phyloP scores from a whole-genome alignment of 2,888 invertebrate species.

The Epiblema foenella region DNA sequence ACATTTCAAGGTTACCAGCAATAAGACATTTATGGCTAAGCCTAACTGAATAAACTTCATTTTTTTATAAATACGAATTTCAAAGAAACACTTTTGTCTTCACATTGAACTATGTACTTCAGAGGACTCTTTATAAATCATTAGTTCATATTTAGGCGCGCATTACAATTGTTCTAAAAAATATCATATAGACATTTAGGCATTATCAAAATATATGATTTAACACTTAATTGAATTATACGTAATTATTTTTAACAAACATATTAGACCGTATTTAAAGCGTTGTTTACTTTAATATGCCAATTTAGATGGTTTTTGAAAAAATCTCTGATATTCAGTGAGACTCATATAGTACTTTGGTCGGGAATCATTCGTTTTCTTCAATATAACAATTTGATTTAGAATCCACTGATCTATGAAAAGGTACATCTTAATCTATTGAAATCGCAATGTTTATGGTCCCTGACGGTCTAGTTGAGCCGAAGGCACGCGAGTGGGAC shows the following conservation, averaged over 20 bases:
- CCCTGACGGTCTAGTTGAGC: constrained; percentile 8
- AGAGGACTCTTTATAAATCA: background rate
- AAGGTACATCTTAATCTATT: background rate
- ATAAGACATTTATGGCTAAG: background rate
- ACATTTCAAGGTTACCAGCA: constrained; percentile 22
- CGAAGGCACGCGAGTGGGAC: constrained; percentile 26
- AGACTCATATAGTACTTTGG: background rate
- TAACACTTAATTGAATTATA: too few species aligned
- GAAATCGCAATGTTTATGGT: constrained; percentile 17
- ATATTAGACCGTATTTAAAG: too few species aligned
- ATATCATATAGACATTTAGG: too few species aligned
- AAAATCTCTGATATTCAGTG: too few species aligned
- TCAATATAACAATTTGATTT: background rate
- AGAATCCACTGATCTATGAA: background rate
- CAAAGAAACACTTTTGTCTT: background rate
- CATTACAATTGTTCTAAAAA: too few species aligned
- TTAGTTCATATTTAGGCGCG: too few species aligned
- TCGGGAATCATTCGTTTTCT: background rate
- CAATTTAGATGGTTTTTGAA: too few species aligned
- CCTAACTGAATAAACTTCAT: background rate
- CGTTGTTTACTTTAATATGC: too few species aligned
- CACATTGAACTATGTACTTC: background rate
- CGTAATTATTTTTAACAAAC: too few species aligned
- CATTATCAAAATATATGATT: too few species aligned
- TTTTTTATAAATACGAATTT: background rate